Base-by-base conservation (phyloP, 2,888 invertebrate species). In the Cryptocephalus primarius region DNA sequence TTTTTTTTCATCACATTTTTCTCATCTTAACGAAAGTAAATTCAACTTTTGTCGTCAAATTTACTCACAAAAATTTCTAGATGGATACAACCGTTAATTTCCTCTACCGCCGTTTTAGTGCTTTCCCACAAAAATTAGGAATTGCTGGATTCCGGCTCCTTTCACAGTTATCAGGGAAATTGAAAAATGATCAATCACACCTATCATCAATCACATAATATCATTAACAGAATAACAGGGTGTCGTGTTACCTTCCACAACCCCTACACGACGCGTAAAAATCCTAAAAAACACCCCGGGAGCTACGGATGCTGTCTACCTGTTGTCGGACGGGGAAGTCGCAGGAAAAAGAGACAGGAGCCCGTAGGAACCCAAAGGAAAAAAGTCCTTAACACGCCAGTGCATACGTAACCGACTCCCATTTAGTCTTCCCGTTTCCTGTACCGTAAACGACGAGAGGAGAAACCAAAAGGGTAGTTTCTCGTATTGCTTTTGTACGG, bases 101-200 rank as follows among this genome's bases (percentile, higher is more conserved):
- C 22, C 6, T 22, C 22, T 22, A 2, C 6, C 6, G 22, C 6
- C 22, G 22, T 39, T 32, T 41, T 33, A 40, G 14, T 32, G 33
- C 38, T 46, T 58, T 59, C 59, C 57, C 59, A 59, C 57, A 57
- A 57, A 58, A 58, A 55, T 59, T 54, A 48, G 43, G 50, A 53
- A 58, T 59, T 60, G 59, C 54, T 55, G 57, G 56, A 36, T 36
- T 55, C 56, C 51, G 53, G 52, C 49, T 52, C 53, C 51, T 43
- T 56, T 54, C 50, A 55, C 55, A 52, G 56, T 56, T 56, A 60
- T 55, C 52, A 50, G 53, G 48, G 55, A 56, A 56, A 59, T 60
- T 58, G 56, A 59, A 61, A 60, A 57, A 57, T 58, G 56, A 61
- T 61, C 61, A 55, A 60, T 60, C 61, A 60, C 52, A 48, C 40